Evolutionary conservation across 2,888 invertebrate species (phyloP), one percentile per base, ranked within the genome.

Genomic region (Dasypolia templi): DNA sequence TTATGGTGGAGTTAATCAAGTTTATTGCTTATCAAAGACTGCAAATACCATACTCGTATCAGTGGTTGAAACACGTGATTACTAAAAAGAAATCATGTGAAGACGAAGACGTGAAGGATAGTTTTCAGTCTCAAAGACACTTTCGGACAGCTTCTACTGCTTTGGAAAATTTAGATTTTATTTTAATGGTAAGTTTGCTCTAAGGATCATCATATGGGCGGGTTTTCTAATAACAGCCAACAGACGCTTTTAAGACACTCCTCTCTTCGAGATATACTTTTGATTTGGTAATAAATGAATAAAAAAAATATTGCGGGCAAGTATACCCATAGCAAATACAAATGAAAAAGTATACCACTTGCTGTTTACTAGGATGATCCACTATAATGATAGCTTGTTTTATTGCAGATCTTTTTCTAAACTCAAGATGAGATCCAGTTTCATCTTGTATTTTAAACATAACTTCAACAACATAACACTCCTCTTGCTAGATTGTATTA

Each of bases 1-100:
- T 97, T 63, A 92, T 97, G 64, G 96, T 96, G 39, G 97, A 97
- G 92, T 88, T 97, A 77, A 92, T 97, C 59, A 97, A 97, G 89
- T 96, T 96, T 84, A 91, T 97, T 59, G 92, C 95, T 0, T 97
- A 97, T 92, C 97, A 97, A 89, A 96, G 96, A 89, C 91, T 96
- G 56, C 97, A 96, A 90, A 96, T 96, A 87, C 96, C 96, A 0
- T 96, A 96, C 81, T 91, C 93, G 0, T 96, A 96, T 80, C 95
- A 95, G 78, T 96, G 96, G 95, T 83, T 96, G 49, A 96, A 96
- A 83, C 94, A 95, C 87, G 90, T 95, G 42, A 90, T 96, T 49
- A 95, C 87, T 64, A 95, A 92, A 70, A 94, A 91, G 79, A 95
- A 94, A 79, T 87, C 85, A 26, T 84, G 81, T 69, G 89, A 91